These are phyloP conservation scores for Euplagia quadripunctaria DNA, from an alignment of 2,888 invertebrate genomes.

Conservation along the genomic window DNA sequence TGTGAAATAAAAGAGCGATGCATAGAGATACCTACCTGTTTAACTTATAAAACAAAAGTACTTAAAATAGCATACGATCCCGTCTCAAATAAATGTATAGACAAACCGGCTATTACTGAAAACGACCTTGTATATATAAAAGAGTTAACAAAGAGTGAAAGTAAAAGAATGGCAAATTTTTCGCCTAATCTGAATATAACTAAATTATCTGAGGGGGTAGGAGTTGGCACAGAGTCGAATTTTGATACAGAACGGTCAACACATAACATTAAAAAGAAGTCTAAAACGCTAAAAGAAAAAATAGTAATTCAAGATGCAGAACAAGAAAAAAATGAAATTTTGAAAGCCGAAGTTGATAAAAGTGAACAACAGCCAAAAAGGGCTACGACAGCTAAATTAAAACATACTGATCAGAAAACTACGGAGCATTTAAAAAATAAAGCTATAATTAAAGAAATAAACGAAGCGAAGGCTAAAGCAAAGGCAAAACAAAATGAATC, in stretches of 20 bases:
- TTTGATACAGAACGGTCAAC: not conserved
- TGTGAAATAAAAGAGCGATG: slow-evolving; percentile 63
- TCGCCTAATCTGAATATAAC: not conserved
- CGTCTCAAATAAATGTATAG: slow-evolving; percentile 63
- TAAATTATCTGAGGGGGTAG: not conserved
- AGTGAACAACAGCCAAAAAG: not conserved
- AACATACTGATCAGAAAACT: not conserved
- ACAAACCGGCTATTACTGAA: slow-evolving; percentile 50
- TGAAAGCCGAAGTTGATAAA: not conserved
- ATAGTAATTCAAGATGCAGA: not conserved
- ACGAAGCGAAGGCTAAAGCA: not conserved
- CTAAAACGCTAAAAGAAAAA: not conserved
- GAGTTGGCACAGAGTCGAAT: not conserved
- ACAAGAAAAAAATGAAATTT: not conserved
- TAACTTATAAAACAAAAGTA: slow-evolving; percentile 50
- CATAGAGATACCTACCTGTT: slow-evolving; percentile 58
- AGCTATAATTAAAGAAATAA: too few species aligned
- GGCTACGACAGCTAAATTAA: not conserved
- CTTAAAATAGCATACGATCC: slow-evolving; percentile 65
- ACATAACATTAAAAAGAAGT: not conserved
- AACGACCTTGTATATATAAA: slow-evolving; percentile 69
- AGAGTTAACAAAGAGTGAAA: slow-evolving; percentile 44
- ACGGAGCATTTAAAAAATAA: not conserved
- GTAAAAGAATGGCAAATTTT: not conserved
- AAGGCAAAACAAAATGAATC: not conserved